Percentiles rank a stretch among this genome's conserved stretches.
Evolutionary conservation across 2,113 vertebrate species (phyloP).

Genomic region (Pachycephala philippinensis): DNA sequence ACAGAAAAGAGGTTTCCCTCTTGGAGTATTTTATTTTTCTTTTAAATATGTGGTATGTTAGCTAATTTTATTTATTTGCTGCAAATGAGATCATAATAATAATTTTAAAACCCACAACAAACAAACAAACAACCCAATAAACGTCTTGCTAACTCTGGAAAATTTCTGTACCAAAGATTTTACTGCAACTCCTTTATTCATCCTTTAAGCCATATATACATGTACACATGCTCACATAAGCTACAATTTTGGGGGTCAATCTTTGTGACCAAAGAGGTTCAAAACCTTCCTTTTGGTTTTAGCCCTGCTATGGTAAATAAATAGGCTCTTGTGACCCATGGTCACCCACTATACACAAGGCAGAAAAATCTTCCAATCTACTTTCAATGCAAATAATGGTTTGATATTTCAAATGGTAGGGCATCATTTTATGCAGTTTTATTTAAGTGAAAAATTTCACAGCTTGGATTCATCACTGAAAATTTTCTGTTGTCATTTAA

Average conservation of each 20-base stretch:
- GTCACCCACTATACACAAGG: background rate
- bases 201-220: background rate
- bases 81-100: background rate
- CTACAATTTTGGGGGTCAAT: background rate
- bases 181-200: background rate
- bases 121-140: background rate
- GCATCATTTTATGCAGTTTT: background rate
- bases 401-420: background rate
- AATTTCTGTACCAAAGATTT: background rate
- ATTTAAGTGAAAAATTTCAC: background rate
- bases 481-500: background rate
- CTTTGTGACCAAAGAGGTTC: background rate
- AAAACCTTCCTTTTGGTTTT: background rate
- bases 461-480: background rate
- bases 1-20: background rate
- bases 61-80: background rate
- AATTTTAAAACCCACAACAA: background rate
- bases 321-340: background rate
- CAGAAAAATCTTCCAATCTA: background rate
- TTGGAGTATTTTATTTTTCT: background rate
- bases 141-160: background rate
- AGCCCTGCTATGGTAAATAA: background rate
- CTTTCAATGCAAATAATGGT: background rate
- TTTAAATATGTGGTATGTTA: background rate
- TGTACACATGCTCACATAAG: fast-evolving